Conservation (phyloP, 1,140 invertebrate species). For the Lasioglossum baleicum region DNA sequence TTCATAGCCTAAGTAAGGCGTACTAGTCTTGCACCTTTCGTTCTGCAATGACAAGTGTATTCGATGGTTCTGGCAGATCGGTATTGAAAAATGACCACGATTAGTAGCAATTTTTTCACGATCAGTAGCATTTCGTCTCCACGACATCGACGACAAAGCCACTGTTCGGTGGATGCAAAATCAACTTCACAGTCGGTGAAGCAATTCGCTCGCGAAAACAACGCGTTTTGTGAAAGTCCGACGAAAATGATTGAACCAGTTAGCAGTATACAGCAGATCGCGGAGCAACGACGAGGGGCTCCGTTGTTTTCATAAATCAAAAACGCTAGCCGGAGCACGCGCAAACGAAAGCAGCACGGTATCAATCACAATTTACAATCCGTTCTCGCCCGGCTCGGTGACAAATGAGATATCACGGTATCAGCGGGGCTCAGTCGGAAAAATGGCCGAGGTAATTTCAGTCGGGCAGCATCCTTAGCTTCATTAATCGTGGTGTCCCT, state of each 20-base stretch:
- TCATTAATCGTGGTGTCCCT: slow-evolving; percentile 52
- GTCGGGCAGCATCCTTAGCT: slow-evolving; percentile 6
- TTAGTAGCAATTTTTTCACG: too few species aligned
- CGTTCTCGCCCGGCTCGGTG: slow-evolving; percentile 6
- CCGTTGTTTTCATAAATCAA: slow-evolving; percentile 42
- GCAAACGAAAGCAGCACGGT: not conserved
- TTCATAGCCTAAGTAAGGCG: too few species aligned
- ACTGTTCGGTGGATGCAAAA: not conserved
- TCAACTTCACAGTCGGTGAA: not conserved
- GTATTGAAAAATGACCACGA: too few species aligned
- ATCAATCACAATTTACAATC: slow-evolving; percentile 43
- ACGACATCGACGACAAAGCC: too few species aligned
- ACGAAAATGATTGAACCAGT: not conserved
- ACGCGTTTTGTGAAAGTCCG: not conserved
- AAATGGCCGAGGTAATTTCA: slow-evolving; percentile 37
- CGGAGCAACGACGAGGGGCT: not conserved
- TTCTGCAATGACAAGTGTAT: too few species aligned
- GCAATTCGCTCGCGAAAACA: not conserved
- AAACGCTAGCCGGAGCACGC: not conserved
- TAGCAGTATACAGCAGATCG: not conserved
- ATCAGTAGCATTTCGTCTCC: too few species aligned
- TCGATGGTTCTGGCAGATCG: too few species aligned
- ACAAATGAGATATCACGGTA: slow-evolving; percentile 29
- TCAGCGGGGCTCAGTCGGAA: slow-evolving; percentile 16
- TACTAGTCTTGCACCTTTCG: too few species aligned